Evolutionary conservation across 2,113 vertebrate species (phyloP).

Genomic region (Canis aureus): DNA sequence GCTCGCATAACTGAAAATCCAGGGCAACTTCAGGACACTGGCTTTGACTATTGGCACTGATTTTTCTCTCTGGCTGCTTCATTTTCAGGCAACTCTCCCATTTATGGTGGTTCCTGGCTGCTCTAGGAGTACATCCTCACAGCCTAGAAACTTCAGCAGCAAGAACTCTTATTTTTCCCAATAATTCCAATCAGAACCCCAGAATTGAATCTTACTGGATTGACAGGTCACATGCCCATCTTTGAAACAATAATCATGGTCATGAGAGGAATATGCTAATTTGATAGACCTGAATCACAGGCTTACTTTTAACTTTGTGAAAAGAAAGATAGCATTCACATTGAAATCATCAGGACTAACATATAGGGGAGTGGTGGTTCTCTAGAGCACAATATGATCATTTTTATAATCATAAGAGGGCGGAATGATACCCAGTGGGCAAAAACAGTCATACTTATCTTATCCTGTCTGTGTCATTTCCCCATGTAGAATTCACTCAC

Average conservation of each 20-base stretch:
- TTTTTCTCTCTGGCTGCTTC: neutral
- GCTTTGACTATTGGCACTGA: neutral
- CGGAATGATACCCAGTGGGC: neutral
- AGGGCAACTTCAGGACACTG: neutral
- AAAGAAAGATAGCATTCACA: neutral
- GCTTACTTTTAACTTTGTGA: neutral
- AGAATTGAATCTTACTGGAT: neutral
- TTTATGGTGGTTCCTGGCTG: neutral
- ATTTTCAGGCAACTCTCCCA: neutral
- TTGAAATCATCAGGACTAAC: neutral
- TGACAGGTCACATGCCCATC: neutral
- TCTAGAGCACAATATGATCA: neutral
- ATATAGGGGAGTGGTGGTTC: neutral
- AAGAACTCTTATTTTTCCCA: neutral
- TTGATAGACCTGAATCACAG: neutral
- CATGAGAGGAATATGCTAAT: neutral
- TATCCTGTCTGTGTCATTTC: neutral
- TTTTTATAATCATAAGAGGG: neutral
- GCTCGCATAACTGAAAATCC: slow-evolving; percentile 7
- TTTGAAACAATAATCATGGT: neutral
- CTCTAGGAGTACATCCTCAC: neutral
- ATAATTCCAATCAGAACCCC: neutral
- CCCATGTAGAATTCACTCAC: slow-evolving; percentile 22
- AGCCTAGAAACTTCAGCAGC: neutral
- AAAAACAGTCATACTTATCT: neutral